A percentile compares a stretch with the other conserved stretches of the same genome.
Evolutionary conservation across 2,888 invertebrate species (phyloP).

Genomic region (Brassicogethes aeneus): DNA sequence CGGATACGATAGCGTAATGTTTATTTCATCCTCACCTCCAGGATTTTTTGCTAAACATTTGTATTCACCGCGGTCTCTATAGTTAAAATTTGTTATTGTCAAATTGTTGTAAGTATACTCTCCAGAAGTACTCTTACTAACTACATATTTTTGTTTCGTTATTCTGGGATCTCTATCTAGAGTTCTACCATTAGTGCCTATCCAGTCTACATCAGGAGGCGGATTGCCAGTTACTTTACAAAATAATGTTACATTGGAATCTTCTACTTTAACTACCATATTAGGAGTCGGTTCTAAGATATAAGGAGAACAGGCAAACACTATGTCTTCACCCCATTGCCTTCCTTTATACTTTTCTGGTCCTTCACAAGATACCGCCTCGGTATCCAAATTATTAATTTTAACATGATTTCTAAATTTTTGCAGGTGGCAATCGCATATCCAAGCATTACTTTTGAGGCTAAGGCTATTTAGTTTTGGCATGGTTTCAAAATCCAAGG

Average conservation of each 20-base stretch:
- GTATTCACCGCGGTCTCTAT: conserved; percentile 46
- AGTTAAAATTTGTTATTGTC: conserved; percentile 43
- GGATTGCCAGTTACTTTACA: conserved; percentile 73
- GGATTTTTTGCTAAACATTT: conserved; percentile 72
- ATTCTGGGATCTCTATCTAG: conserved; percentile 46
- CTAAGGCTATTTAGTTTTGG: conserved; percentile 63
- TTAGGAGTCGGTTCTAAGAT: conserved; percentile 58
- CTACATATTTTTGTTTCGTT: conserved; percentile 40
- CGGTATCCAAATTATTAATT: conserved; percentile 62
- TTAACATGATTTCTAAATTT: conserved; percentile 70
- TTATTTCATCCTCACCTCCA: conserved; percentile 70
- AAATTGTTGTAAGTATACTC: conserved; percentile 49
- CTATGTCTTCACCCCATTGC: conserved; percentile 64
- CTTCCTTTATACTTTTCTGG: conserved; percentile 60
- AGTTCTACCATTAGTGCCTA: conserved; percentile 54
- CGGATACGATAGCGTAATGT: conserved; percentile 49
- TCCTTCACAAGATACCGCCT: conserved; percentile 63
- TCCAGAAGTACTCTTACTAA: conserved; percentile 25
- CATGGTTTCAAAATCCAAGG: conserved; percentile 55
- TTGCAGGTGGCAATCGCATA: conserved; percentile 77
- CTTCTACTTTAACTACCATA: conserved; percentile 50
- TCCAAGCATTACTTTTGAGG: conserved; percentile 77
- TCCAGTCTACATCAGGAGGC: conserved; percentile 67
- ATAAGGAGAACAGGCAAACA: conserved; percentile 76
- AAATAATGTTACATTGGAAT: conserved; percentile 59